Evolutionary conservation across 2,113 vertebrate species (phyloP), one percentile per base, ranked within the genome.

Genomic region (Actinemys pallida): DNA sequence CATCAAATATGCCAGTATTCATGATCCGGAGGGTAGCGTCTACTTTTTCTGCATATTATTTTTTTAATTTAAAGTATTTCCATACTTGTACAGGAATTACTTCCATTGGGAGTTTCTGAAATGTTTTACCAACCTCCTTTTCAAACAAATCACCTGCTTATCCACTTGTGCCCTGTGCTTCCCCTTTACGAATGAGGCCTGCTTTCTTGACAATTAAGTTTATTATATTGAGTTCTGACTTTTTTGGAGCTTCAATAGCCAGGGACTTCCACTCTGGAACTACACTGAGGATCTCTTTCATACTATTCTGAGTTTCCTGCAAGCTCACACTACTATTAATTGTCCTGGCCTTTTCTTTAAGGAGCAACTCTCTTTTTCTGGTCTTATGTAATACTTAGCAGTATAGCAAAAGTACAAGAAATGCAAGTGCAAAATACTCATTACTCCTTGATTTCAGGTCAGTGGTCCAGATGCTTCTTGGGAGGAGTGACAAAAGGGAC

Each of bases 401-500:
- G 88, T 39, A 1, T 2, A 72, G 83, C 1, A 39, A 86, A 92
- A 89, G 22, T 20, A 20, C 3, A 57, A 62, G 35, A 10, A 49
- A 1, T 2, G 0, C 3, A 86, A 45, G 1, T 1, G 1, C 2
- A 0, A 22, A 87, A 75, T 62, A 8, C 24, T 1, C 25, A 2
- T 6, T 42, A 49, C 56, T 19, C 3, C 1, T 86, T 86, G 7
- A 10, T 57, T 6, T 13, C 10, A 86, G 2, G 6, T 83, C 52
- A 81, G 14, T 52, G 35, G 53, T 59, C 17, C 69, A 53, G 3
- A 10, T 1, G 0, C 0, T 11, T 90, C 19, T n/a, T 39, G 35
- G n/a, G 9, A 39, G 17, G 19, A 39, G 16, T 39, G 65, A 10
- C 2, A 59, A 59, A 13, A 54, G 53, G 53, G 53, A 54, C 53